Evolutionary conservation across 2,888 invertebrate species (phyloP).

Genomic region (Watsonalla cultraria): DNA sequence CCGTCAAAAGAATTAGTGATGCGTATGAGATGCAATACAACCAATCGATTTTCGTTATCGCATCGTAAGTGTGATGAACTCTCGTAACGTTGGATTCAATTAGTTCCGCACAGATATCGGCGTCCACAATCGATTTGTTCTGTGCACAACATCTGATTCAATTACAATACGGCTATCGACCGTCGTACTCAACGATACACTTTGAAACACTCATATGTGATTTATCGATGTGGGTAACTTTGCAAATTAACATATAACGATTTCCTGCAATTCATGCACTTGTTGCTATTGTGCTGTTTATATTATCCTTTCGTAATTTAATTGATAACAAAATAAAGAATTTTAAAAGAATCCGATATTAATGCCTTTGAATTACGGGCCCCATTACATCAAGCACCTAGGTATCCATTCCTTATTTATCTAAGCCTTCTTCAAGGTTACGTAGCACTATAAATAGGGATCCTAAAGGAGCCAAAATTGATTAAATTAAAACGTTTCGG

Average conservation of each 20-base stretch:
- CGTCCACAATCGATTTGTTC: slow-evolving; percentile 55
- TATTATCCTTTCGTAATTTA: too few species aligned
- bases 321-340: too few species aligned
- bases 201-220: slow-evolving; percentile 10
- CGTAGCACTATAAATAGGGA: too few species aligned
- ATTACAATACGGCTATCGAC: slow-evolving; percentile 43
- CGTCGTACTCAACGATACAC: slow-evolving; percentile 44
- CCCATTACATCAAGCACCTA: too few species aligned
- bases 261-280: too few species aligned
- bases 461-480: too few species aligned
- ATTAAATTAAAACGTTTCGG: too few species aligned
- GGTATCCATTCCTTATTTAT: too few species aligned
- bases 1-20: not conserved
- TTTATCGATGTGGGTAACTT: slow-evolving; percentile 19
- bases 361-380: too few species aligned
- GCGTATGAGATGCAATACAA: not conserved
- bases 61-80: slow-evolving; percentile 31
- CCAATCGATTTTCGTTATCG: slow-evolving; percentile 5
- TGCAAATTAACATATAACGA: not conserved
- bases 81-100: slow-evolving; percentile 29
- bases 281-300: too few species aligned
- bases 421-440: too few species aligned
- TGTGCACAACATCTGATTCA: slow-evolving; percentile 59
- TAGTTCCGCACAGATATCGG: slow-evolving; percentile 31
- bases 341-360: too few species aligned